These are phyloP conservation scores for Drosophila imparisetae DNA, from an alignment of 2,888 invertebrate species.

Conservation along the genomic window DNA sequence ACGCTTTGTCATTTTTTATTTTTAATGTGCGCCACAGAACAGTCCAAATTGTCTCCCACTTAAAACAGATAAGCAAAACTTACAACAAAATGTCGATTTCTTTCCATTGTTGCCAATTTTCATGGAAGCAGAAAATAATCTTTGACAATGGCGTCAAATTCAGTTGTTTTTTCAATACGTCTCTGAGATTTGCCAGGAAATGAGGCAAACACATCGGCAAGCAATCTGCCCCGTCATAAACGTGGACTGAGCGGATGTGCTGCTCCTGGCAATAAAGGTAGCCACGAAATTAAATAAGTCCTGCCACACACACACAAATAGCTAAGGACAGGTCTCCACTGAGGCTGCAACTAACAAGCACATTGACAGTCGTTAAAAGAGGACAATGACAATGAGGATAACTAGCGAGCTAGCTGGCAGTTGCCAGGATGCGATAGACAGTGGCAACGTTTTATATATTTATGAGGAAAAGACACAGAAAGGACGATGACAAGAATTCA, in stretches of 20 bases:
- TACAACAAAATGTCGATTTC: not conserved
- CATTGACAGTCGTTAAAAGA: slow-evolving; percentile 48
- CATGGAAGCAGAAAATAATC: slow-evolving; percentile 3
- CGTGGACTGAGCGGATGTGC: slow-evolving; percentile 3
- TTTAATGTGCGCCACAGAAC: slow-evolving; percentile 33
- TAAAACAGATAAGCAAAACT: slow-evolving; percentile 8
- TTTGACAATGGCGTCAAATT: slow-evolving; percentile 28
- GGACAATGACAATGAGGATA: slow-evolving; percentile 32
- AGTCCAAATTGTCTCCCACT: slow-evolving; percentile 9
- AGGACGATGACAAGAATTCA: slow-evolving; percentile 16
- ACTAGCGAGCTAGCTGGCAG: slow-evolving; percentile 9
- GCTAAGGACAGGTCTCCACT: not conserved
- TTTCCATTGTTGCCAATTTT: not conserved
- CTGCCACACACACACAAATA: not conserved
- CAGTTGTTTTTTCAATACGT: slow-evolving; percentile 9
- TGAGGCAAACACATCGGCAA: slow-evolving; percentile 14
- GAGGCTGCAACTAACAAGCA: slow-evolving; percentile 41
- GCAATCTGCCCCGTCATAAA: slow-evolving; percentile 29
- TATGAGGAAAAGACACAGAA: slow-evolving; percentile 25
- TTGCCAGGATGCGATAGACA: slow-evolving; percentile 30
- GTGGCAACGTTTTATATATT: slow-evolving; percentile 47
- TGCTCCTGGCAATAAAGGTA: slow-evolving; percentile 27
- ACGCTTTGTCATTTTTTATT: slow-evolving; percentile 43
- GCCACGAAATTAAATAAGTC: slow-evolving; percentile 47
- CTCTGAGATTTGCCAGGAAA: slow-evolving; percentile 8